Evolutionary conservation across 2,113 vertebrate species (phyloP).

Genomic region (Zapus hudsonius): DNA sequence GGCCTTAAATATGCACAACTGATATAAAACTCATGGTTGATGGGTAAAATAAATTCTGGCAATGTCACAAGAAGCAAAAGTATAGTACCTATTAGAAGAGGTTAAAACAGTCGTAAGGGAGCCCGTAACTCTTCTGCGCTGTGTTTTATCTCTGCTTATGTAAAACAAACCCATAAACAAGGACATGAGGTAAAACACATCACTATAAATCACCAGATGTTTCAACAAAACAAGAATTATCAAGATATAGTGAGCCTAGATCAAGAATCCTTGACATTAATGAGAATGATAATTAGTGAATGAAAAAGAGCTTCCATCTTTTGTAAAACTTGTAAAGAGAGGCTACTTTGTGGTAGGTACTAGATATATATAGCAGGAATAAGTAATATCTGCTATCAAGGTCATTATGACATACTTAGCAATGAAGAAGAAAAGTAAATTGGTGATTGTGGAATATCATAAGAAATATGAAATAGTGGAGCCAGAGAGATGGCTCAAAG

Average conservation of each 20-base stretch:
- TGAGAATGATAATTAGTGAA: conserved; percentile 26
- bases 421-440: conserved; percentile 5
- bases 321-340: conserved; percentile 27
- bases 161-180: conserved; percentile 54
- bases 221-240: conserved; percentile 40
- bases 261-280: conserved; percentile 44
- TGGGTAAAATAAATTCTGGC: conserved; percentile 23
- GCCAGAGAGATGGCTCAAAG: no score
- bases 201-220: conserved; percentile 46
- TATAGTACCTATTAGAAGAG: neutral
- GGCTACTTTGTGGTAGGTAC: neutral
- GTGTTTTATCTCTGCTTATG: conserved; percentile 44
- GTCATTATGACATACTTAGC: neutral
- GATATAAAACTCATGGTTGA: neutral
- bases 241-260: conserved; percentile 55
- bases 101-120: neutral
- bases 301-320: neutral
- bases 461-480: neutral
- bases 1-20: neutral
- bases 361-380: neutral
- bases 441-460: neutral
- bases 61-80: conserved; percentile 9
- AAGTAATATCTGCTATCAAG: conserved; percentile 17
- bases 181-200: neutral
- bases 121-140: neutral